phyloP scores from a whole-genome alignment of 2,113 vertebrate species.

The Sapayoa aenigma region DNA sequence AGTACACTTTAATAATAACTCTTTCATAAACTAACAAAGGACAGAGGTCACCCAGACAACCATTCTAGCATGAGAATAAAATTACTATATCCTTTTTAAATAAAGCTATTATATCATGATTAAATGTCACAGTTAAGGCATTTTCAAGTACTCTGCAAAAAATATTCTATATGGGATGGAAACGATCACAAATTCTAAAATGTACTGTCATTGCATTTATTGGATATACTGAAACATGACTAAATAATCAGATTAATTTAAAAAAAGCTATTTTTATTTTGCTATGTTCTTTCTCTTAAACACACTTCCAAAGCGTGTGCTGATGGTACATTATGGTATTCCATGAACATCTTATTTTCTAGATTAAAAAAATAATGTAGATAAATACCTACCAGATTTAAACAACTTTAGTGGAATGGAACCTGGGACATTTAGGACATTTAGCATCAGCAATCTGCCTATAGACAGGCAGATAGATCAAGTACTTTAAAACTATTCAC shows the following conservation, averaged over 20 bases:
- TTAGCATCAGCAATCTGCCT: background rate
- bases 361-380: background rate
- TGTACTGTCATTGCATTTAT: background rate
- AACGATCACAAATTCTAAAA: background rate
- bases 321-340: background rate
- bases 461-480: background rate
- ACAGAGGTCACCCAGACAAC: background rate
- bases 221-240: background rate
- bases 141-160: background rate
- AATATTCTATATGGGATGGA: background rate
- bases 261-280: background rate
- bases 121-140: background rate
- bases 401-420: background rate
- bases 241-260: background rate
- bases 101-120: background rate
- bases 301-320: background rate
- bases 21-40: background rate
- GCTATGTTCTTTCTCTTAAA: background rate
- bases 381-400: background rate
- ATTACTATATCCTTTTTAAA: background rate
- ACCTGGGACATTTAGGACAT: background rate
- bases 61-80: background rate
- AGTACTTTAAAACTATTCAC: background rate
- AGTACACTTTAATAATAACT: background rate
- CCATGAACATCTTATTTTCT: background rate